These are phyloP conservation scores for Hipparchia semele DNA, from an alignment of 2,888 invertebrate species.

Conservation along the genomic window DNA sequence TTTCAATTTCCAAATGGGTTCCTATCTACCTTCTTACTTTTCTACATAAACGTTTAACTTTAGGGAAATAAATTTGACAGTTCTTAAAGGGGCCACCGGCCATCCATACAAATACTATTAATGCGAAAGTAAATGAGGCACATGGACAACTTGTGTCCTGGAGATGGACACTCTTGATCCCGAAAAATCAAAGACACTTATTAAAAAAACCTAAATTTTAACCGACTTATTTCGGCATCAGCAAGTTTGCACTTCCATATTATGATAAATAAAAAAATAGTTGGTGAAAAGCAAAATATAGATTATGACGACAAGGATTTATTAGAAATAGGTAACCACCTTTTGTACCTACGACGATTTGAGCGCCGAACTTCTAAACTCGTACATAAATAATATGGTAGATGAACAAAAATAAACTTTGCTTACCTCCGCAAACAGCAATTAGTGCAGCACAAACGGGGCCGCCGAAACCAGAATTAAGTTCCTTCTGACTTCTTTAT, in stretches of 20 bases:
- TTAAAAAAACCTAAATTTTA: too few species aligned
- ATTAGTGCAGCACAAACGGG: constrained; percentile 60
- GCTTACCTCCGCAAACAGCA: constrained; percentile 73
- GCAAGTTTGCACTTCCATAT: too few species aligned
- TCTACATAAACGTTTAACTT: too few species aligned
- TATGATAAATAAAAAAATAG: background rate
- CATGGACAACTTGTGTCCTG: too few species aligned
- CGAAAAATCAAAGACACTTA: too few species aligned
- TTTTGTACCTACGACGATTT: background rate
- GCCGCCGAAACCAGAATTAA: constrained; percentile 36
- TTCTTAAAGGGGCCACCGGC: too few species aligned
- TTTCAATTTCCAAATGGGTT: background rate
- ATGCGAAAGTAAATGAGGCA: too few species aligned
- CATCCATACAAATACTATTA: too few species aligned
- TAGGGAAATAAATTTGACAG: too few species aligned
- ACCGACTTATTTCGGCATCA: too few species aligned
- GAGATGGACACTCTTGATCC: too few species aligned
- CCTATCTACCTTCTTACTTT: too few species aligned
- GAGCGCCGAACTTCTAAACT: background rate
- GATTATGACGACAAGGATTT: background rate
- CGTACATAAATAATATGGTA: constrained; percentile 28
- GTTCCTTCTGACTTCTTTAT: constrained; percentile 18
- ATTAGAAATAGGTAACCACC: background rate
- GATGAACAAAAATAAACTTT: constrained; percentile 56
- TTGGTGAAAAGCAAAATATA: background rate